Base-by-base conservation (phyloP, 2,113 vertebrate species). In the Pantherophis guttatus region DNA sequence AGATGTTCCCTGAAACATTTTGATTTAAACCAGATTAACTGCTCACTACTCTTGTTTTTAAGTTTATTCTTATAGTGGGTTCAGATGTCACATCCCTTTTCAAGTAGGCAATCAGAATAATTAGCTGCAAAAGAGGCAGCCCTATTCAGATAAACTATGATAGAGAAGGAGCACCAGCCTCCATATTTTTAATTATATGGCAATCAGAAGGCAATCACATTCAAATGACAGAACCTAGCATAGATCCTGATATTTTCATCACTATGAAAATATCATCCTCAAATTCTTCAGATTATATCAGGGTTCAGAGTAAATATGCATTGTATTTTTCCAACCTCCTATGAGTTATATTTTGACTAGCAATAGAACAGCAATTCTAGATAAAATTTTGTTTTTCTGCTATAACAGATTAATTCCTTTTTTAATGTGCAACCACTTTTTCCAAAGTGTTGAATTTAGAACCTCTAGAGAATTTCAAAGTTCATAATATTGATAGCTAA, bases 101-200 rank as follows among this genome's bases (percentile, higher is more conserved):
- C 8, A 59, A 33, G 92, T 93, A 55, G 95, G 48, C 13, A 95
- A 88, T 29, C 50, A 50, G 3, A 39, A 13, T 33, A 93, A 93
- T 11, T 44, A 23, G 24, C 52, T 86, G 87, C 2, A 44, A 93
- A 93, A 52, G 1, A 81, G 70, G 1, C 48, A 8, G 1, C 57
- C 92, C 21, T 94, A 57, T 33, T 52, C 87, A 87, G 70, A 59
- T 70, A 55, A 93, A 94, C 86, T 4, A 19, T 89, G 88, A 90
- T 90, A 89, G 90, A 44, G n/a, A 95, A 70, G 54, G 54, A 0
- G 0, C 29, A 87, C 39, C 5, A 93, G 2, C 19, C 48, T 65
- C 92, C 52, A 55, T 21, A n/a, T 75, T 75, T 94, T 93, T 92
- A 94, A 95, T 92, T 57, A 94, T 91, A 89, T 8, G 93, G n/a